Evolutionary conservation across 2,888 invertebrate species (phyloP).

Genomic region (Leptinotarsa peninsularis): DNA sequence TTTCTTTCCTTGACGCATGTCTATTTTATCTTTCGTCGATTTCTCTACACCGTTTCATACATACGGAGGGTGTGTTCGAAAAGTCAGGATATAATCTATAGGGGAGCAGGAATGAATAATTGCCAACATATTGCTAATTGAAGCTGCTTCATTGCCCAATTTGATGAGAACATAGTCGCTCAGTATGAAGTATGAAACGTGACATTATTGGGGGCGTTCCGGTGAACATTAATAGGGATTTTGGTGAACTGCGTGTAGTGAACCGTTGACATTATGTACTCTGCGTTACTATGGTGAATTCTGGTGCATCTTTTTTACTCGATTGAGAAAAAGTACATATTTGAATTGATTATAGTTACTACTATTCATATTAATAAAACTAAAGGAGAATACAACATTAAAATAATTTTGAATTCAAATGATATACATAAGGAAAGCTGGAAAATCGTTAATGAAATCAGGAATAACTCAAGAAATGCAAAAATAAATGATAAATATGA

Average conservation of each 20-base stretch:
- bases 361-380: no score
- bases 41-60: neutral
- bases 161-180: constrained; percentile 57
- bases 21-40: constrained; percentile 4
- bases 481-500: no score
- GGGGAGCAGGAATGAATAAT: constrained; percentile 59
- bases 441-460: no score
- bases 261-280: neutral
- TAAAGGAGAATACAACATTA: no score
- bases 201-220: constrained; percentile 53
- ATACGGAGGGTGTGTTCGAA: constrained; percentile 14
- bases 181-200: constrained; percentile 44
- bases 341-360: no score
- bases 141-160: constrained; percentile 59
- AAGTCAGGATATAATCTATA: constrained; percentile 27
- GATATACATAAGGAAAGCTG: no score
- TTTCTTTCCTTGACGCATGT: constrained; percentile 13
- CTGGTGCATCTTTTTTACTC: no score
- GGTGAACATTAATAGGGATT: constrained; percentile 53
- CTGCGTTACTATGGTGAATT: neutral
- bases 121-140: constrained; percentile 65
- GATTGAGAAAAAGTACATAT: no score
- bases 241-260: constrained; percentile 58
- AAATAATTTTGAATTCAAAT: no score
- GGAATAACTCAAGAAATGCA: no score